Base-by-base conservation (phyloP, 2,888 invertebrate genomes). In the Mactromeris polynyma region DNA sequence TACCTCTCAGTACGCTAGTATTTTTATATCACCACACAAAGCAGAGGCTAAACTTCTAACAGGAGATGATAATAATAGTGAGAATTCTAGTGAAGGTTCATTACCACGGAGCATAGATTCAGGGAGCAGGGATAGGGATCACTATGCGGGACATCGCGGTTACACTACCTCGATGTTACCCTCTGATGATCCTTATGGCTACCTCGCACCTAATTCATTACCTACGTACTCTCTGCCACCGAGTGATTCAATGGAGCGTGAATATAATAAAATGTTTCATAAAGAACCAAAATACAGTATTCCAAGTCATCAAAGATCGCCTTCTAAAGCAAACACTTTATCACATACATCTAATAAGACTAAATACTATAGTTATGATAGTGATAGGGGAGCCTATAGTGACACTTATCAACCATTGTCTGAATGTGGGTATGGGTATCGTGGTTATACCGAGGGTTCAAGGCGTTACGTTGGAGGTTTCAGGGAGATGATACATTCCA, bases 21-120 rank as follows among this genome's bases (percentile, higher is more conserved):
- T 96, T 91, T 96, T 94, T 91, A 96, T 96, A 78, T 94, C 95
- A 42, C 95, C 95, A 69, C 95, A 95, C 81, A 93, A 94, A 83
- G 95, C 95, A 14, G 95, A 96, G 92, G 95, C 95, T 40, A 95
- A 95, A 89, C 92, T 96, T 81, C 87, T 95, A 9, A 93, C 93
- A 11, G 94, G 94, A 42, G 95, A 94, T 79, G 94, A 93, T 31
- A 92, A 93, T 17, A 92, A 94, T 79, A 95, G 95, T 90, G 95
- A 95, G 77, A 93, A 95, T 86, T 95, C 95, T 7, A 96, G 95
- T 91, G 95, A 95, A 82, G 95, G 95, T 19, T 95, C 95, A 38
- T 85, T 95, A 81, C 95, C 95, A 21, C 91, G 94, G n/a, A 95
- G 95, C 90, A 91, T 95, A 19, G 95, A 95, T 86, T 95, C 95